Evolutionary conservation across 1,140 invertebrate species (phyloP).

Genomic region (Drosophila kohkoa): DNA sequence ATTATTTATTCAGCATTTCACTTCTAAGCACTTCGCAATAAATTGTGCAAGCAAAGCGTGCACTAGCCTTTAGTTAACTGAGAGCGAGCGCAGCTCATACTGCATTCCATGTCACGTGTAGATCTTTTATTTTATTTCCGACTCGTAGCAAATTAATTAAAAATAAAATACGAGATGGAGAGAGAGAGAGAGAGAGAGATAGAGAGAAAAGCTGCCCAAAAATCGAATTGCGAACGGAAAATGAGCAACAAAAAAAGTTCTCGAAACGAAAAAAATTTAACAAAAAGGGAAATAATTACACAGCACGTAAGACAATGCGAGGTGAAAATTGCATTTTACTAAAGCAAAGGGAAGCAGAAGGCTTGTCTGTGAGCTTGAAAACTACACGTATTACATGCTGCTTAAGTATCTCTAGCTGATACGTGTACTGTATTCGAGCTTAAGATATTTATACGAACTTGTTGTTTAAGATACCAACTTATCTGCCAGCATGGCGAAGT

Average conservation of each 20-base stretch:
- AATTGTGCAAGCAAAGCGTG: neutral
- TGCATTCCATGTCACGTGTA: conserved; percentile 18
- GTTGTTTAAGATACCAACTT: conserved; percentile 15
- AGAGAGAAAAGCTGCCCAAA: conserved; percentile 12
- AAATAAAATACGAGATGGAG: conserved; percentile 33
- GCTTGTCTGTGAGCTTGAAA: conserved; percentile 10
- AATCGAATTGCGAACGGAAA: conserved; percentile 46
- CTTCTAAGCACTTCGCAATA: neutral
- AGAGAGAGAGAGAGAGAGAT: neutral
- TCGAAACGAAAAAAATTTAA: neutral
- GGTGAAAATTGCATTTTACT: conserved; percentile 72
- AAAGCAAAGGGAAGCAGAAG: neutral
- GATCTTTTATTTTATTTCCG: conserved; percentile 47
- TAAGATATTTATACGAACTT: conserved; percentile 66
- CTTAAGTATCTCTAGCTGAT: conserved; percentile 68
- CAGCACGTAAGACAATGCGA: conserved; percentile 64
- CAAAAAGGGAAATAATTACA: conserved; percentile 63
- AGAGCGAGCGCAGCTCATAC: neutral
- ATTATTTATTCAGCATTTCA: neutral
- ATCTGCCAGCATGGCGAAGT: conserved; percentile 8
- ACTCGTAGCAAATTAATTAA: conserved; percentile 63
- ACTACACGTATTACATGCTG: conserved; percentile 65
- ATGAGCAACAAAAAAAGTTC: conserved; percentile 44
- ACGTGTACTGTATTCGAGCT: conserved; percentile 59
- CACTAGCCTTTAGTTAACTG: neutral